Evolutionary conservation across 2,888 invertebrate genomes (phyloP), one percentile per base, ranked within the genome.

Genomic region (Limenitis camilla): DNA sequence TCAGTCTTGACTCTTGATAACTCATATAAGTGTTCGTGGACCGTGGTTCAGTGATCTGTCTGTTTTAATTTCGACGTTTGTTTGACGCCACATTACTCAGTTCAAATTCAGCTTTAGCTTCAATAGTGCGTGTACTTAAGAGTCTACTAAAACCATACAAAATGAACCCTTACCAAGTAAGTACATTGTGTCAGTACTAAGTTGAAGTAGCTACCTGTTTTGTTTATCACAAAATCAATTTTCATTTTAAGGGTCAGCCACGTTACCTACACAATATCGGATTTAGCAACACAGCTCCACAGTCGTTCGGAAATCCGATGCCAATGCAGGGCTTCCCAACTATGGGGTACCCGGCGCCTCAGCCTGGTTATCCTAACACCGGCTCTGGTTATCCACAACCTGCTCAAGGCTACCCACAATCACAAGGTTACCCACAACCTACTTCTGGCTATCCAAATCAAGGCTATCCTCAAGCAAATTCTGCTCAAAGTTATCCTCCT

Each of bases 271-370:
- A 85, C 72, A 88, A 84, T 75, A 65, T 86, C 62, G 88, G 88
- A 72, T 88, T 78, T 79, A 63, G 65, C 72, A 88, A 88, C 76
- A 60, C 71, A 11, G 85, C 86, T 53, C 88, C 88, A 53, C 88
- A 88, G 61, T 85, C 87, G 6, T 88, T 88, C 56, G 88, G 86
- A 29, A 87, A 85, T 61, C 85, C 87, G 9, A 71, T 78, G 78
- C 88, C 87, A 40, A 84, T 83, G 80, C 80, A 78, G 0, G 87
- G 88, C 27, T 68, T 84, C 46, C 81, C 83, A 8, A 78, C 81
- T 7, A 74, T 75, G 67, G 86, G 86, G 5, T 85, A 83, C 63
- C 84, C 85, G 8, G 67, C 69, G 28, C 74, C 78, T 11, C 83
- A 75, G 56, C 73, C 76, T 32, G 78, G 83, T 41, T 78, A 81